Evolutionary conservation across 2,888 invertebrate genomes (phyloP).

Genomic region (Acanthosepion pharaonis): DNA sequence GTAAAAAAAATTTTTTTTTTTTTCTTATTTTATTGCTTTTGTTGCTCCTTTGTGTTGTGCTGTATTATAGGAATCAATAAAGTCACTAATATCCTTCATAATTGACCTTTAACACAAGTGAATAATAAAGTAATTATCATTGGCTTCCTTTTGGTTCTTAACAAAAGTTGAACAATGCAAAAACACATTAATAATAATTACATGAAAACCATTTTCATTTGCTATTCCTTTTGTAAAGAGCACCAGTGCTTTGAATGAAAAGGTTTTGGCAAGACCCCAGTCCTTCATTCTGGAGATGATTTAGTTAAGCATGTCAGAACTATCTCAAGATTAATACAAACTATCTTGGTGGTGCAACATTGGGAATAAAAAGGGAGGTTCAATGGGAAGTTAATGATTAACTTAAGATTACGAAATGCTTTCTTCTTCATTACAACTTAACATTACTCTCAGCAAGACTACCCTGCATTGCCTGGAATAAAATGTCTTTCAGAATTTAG

Average conservation of each 20-base stretch:
- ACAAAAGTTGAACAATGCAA: background rate
- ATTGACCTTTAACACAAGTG: background rate
- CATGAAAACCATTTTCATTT: background rate
- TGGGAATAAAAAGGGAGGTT: background rate
- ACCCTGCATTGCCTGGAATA: background rate
- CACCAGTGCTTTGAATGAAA: background rate
- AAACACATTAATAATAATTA: background rate
- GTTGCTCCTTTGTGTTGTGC: too few species aligned
- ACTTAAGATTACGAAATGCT: background rate
- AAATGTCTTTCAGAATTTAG: background rate
- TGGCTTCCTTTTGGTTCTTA: background rate
- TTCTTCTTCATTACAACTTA: background rate
- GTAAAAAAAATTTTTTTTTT: too few species aligned
- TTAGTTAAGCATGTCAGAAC: background rate
- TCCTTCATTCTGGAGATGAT: too few species aligned
- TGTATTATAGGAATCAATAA: background rate
- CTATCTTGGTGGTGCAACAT: background rate
- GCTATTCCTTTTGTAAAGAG: background rate
- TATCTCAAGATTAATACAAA: background rate
- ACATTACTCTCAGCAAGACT: background rate
- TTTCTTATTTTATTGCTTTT: too few species aligned
- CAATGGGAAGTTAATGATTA: too few species aligned
- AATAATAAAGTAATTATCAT: background rate
- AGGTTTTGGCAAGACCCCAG: background rate
- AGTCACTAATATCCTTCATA: background rate